phyloP scores from a whole-genome alignment of 2,797 vertebrate species.

The Macropus fuliginosus region DNA sequence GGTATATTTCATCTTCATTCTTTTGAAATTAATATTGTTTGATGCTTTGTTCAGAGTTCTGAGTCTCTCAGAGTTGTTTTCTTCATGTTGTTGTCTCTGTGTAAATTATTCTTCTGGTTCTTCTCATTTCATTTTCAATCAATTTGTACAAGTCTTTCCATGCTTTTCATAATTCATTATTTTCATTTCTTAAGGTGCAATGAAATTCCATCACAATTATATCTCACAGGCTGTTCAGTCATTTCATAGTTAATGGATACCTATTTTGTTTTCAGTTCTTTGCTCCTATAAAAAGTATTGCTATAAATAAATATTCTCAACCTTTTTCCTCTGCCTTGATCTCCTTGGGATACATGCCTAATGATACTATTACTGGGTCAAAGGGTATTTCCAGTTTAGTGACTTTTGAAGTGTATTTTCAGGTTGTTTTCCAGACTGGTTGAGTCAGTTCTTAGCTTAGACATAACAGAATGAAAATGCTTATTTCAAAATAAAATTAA shows the following conservation, averaged over 20 bases:
- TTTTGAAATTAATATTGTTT: neutral
- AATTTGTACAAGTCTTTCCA: neutral
- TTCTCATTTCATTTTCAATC: neutral
- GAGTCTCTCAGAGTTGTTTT: neutral
- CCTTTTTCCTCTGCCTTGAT: neutral
- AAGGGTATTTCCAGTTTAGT: neutral
- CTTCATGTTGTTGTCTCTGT: neutral
- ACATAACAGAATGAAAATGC: neutral
- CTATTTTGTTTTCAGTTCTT: neutral
- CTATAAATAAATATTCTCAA: neutral
- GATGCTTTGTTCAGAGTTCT: neutral
- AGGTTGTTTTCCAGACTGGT: neutral
- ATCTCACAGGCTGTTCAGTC: neutral
- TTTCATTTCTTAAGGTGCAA: neutral
- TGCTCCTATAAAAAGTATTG: neutral
- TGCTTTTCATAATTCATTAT: neutral
- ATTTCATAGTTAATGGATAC: neutral
- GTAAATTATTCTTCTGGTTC: neutral
- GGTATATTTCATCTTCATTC: neutral
- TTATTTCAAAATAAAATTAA: neutral
- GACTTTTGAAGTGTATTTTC: neutral
- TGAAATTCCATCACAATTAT: neutral
- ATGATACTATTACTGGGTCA: neutral
- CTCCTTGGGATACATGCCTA: neutral
- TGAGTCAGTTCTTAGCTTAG: neutral